Base-by-base conservation (phyloP, 2,113 vertebrate species). In the Otus sunia region DNA sequence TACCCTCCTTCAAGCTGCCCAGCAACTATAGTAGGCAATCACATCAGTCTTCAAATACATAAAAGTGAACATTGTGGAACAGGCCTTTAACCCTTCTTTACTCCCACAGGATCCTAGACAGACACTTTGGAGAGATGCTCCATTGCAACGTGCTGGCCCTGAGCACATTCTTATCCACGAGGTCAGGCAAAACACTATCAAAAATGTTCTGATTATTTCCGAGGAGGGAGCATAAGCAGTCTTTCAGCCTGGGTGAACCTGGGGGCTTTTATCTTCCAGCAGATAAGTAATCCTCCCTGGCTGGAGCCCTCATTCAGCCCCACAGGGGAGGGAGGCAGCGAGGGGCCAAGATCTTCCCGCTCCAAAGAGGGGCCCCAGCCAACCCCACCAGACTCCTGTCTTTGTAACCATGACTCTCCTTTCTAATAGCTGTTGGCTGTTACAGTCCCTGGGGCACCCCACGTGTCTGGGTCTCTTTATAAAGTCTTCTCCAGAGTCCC, bases 141-240 rank as follows among this genome's bases (percentile, higher is more conserved):
- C 43, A 6, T 3, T 11, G 32, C 47, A 12, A 19, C 3, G 2
- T 0, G 0, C 34, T 43, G 43, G 7, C 66, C 34, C 60, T 18
- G 49, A 39, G 76, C 52, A 45, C 11, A 0, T 39, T 69, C n/a
- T 79, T 77, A 67, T 15, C 55, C 80, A 53, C 30, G n/a, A 84
- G 52, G 16, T 67, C 69, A 43, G 37, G 30, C 34, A 83, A 88
- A 96, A 73, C 8, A 1, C 43, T 19, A 21, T n/a, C 7, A 6
- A 64, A 86, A 82, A 77, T 37, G 27, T n/a, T 91, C 64, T 30
- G 76, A 58, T 87, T 64, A 36, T 86, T 88, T 68, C 83, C 73
- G 83, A 78, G 76, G 32, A 92, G 34, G 50, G 36, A 76, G 21
- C 23, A 17, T 21, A 45, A 64, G 76, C 60, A 82, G 37, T 50